Percentiles rank a stretch among this genome's conserved stretches.
Conservation (phyloP, 1,140 invertebrate species). For the Ceratosolen fusciceps region DNA sequence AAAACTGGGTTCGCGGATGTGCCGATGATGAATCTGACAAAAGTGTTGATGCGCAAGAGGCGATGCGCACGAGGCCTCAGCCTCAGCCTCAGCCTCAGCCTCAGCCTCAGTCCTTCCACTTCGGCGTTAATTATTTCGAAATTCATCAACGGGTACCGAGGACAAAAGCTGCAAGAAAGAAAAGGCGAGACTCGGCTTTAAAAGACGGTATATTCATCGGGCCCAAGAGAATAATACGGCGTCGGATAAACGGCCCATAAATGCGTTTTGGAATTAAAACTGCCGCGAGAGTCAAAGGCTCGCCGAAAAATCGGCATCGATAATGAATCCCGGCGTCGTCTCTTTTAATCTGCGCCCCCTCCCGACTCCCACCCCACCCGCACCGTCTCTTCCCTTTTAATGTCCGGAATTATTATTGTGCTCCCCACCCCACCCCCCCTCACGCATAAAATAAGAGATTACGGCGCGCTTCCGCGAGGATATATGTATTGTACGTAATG, state of each 20-base stretch:
- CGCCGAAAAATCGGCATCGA: constrained; percentile 33
- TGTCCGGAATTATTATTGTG: constrained; percentile 15
- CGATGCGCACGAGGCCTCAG: no score
- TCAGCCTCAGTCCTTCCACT: neutral
- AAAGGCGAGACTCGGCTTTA: neutral
- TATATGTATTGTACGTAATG: constrained; percentile 8
- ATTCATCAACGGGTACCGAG: neutral
- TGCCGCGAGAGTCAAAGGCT: constrained; percentile 15
- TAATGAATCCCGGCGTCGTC: neutral
- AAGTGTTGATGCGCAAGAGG: no score
- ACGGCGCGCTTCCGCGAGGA: constrained; percentile 12
- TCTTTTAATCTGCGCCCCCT: constrained; percentile 24
- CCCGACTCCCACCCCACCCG: no score
- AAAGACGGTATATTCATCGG: constrained; percentile 5
- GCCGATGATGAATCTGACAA: no score
- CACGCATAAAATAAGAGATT: constrained; percentile 38
- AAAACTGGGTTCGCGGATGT: no score
- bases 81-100: no score
- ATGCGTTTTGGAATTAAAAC: constrained; percentile 2
- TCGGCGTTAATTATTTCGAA: neutral
- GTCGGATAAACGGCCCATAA: neutral
- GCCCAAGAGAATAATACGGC: neutral
- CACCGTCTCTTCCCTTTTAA: constrained; percentile 6
- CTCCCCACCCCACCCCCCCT: no score
- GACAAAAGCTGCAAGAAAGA: neutral